These are phyloP conservation scores for Chrysodeixis includens DNA, from an alignment of 2,888 invertebrate genomes.

Conservation along the genomic window DNA sequence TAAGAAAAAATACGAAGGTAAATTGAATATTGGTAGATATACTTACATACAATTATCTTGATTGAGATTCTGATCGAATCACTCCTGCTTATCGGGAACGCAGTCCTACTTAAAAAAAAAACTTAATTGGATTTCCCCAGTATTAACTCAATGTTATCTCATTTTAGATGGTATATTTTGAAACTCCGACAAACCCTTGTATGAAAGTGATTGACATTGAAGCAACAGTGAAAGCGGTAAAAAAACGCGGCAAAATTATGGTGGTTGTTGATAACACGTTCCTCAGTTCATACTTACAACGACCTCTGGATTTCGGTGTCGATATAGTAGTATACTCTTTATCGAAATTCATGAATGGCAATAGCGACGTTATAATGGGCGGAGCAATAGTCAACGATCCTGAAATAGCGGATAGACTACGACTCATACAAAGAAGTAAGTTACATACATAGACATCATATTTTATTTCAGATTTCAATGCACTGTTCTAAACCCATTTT, in stretches of 20 bases:
- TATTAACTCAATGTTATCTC: too few species aligned
- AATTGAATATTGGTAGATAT: conserved; percentile 1
- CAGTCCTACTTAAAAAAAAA: too few species aligned
- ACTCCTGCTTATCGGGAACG: too few species aligned
- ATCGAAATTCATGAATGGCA: conserved; percentile 99
- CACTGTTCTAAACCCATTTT: too few species aligned
- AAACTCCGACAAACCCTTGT: conserved; percentile 98
- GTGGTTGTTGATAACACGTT: conserved; percentile 73
- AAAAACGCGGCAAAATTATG: conserved; percentile 55
- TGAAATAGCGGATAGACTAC: conserved; percentile 91
- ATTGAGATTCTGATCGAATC: too few species aligned
- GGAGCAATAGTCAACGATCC: conserved; percentile 93
- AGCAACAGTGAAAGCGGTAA: conserved; percentile 89
- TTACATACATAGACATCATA: too few species aligned
- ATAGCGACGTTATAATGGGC: conserved; percentile 99
- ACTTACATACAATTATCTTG: too few species aligned
- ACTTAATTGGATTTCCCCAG: too few species aligned
- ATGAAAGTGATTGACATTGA: conserved; percentile 96
- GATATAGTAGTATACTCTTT: conserved; percentile 97
- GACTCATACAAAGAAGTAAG: conserved; percentile 96
- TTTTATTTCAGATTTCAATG: too few species aligned
- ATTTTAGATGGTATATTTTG: conserved; percentile 95
- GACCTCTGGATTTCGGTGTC: conserved; percentile 96
- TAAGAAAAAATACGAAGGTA: conserved; percentile 96
- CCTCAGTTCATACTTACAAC: conserved; percentile 96